Base-by-base conservation (phyloP, 2,113 vertebrate genomes). In the Oreotrochilus melanogaster region DNA sequence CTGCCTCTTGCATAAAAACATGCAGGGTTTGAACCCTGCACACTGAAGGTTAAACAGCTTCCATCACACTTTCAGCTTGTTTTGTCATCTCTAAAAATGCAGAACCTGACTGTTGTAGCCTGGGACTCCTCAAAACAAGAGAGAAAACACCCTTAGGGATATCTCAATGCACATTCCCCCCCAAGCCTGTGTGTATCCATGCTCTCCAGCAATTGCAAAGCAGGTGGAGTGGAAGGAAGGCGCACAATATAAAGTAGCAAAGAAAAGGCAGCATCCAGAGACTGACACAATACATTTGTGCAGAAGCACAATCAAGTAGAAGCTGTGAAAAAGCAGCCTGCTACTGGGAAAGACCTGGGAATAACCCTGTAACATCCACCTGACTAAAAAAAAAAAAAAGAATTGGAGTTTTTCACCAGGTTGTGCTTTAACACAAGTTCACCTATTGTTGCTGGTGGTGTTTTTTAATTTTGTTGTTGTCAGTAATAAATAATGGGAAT, bases 241-340 rank as follows among this genome's bases (percentile, higher is more conserved):
- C 54, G 70, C 22, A 8, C 1, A 2, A 9, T 3, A 24, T 31
- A 16, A 67, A 30, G 24, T 2, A 48, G 50, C 54, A 22, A 25
- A 50, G 24, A 88, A 50, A 2, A n/a, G 51, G 35, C 62, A 65
- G 18, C 0, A 0, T 33, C 28, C 6, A 5, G 60, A 62, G 37
- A 62, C 8, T 54, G 69, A 53, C 8, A 9, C 11, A 53, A 45
- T 22, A 31, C 11, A 13, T 2, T 2, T 11, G 25, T 6, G 3
- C 21, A 76, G 48, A 65, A 72, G n/a, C n/a, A 64, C 0, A 0
- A 17, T 2, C 0, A 0, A 79, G 31, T n/a, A 48, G 28, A 69
- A 70, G 31, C 11, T 54, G 12, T 27, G n/a, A 74, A 53, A 13
- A 24, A 51, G 50, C 23, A 51, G 24, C 24, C 24, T 14, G 50